Conservation (phyloP, 1,140 invertebrate species). For the Carcinoscorpius rotundicauda region DNA sequence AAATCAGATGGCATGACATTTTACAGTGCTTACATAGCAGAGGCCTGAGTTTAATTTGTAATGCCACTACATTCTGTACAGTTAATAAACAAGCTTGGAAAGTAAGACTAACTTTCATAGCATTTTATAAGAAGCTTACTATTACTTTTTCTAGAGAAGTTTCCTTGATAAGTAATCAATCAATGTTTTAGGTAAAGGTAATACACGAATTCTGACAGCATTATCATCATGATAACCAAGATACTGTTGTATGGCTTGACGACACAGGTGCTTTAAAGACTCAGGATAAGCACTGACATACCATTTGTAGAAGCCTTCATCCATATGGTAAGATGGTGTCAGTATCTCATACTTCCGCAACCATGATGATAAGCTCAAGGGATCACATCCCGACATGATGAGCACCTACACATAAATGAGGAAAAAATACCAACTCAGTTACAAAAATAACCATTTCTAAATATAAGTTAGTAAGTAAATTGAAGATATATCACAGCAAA, state of each 20-base stretch:
- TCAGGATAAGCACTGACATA: not conserved
- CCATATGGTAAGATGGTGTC: not conserved
- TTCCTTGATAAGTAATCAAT: not conserved
- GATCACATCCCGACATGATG: not conserved
- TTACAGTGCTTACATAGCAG: too few relatives aligned
- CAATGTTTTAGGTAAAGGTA: not conserved
- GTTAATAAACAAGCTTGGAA: too few relatives aligned
- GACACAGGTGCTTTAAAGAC: constrained; percentile 1
- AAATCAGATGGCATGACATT: too few relatives aligned
- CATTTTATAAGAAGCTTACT: too few relatives aligned
- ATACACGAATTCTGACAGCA: not conserved
- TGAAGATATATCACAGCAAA: too few relatives aligned
- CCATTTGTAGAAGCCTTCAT: not conserved
- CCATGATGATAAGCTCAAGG: not conserved
- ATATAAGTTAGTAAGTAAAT: too few relatives aligned
- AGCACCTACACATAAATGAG: not conserved
- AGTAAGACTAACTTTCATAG: too few relatives aligned
- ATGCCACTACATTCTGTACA: too few relatives aligned
- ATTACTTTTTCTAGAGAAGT: not conserved
- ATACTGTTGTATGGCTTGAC: not conserved
- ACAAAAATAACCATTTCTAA: too few relatives aligned
- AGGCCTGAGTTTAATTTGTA: too few relatives aligned
- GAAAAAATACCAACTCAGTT: too few relatives aligned
- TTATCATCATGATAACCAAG: constrained; percentile 1
- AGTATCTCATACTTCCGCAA: not conserved